These are phyloP conservation scores for Dipodomys ordii DNA, from an alignment of 2,113 vertebrate genomes.

Conservation along the genomic window DNA sequence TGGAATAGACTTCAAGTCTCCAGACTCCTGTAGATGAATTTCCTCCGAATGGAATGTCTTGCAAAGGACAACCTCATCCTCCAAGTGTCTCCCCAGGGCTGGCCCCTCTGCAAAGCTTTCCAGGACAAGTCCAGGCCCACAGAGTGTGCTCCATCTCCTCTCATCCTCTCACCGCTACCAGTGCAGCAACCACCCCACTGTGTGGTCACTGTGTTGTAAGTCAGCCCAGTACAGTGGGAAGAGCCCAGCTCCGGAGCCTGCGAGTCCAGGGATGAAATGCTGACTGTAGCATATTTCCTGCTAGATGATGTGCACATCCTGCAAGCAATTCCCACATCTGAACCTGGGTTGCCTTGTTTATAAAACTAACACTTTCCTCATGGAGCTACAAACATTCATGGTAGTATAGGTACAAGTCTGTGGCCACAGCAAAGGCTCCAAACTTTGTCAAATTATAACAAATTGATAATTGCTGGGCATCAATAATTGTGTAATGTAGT, in stretches of 20 bases:
- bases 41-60: background rate
- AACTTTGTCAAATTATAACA: background rate
- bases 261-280: background rate
- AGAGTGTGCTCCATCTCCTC: too few species aligned
- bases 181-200: too few species aligned
- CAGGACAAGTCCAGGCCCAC: too few species aligned
- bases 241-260: background rate
- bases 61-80: too few species aligned
- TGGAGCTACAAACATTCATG: background rate
- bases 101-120: too few species aligned
- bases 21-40: background rate
- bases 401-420: background rate
- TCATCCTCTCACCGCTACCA: too few species aligned
- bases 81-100: too few species aligned
- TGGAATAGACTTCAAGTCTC: background rate
- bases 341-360: background rate
- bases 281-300: background rate
- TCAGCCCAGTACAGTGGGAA: background rate
- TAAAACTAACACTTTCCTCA: background rate
- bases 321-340: background rate
- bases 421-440: background rate
- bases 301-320: background rate
- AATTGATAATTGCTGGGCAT: background rate
- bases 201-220: background rate
- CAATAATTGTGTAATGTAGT: background rate